These are phyloP conservation scores for Abscondita cerata DNA, from an alignment of 2,888 invertebrate genomes.

Conservation along the genomic window DNA sequence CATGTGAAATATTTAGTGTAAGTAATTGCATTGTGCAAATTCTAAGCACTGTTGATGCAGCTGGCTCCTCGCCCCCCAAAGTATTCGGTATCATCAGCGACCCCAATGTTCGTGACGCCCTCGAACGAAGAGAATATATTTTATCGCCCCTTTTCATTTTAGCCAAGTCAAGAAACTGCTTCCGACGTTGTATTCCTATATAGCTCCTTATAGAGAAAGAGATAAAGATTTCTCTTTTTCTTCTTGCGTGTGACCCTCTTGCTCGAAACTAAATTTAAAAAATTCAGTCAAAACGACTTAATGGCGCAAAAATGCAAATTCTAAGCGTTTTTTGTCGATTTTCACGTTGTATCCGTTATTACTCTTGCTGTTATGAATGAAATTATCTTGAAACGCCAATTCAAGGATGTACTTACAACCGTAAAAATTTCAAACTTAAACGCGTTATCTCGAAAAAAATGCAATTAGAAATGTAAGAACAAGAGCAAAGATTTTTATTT, in stretches of 20 bases:
- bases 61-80: conserved; percentile 40
- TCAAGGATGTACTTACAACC: not conserved
- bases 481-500: too few species aligned
- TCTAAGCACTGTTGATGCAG: conserved; percentile 43
- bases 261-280: conserved; percentile 26
- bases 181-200: conserved; percentile 39
- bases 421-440: too few species aligned
- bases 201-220: conserved; percentile 24
- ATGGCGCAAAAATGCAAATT: conserved; percentile 26
- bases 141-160: conserved; percentile 47
- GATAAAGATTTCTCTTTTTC: conserved; percentile 18
- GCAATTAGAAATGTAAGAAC: too few species aligned
- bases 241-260: conserved; percentile 13
- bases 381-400: not conserved
- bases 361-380: not conserved
- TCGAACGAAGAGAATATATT: conserved; percentile 42
- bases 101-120: conserved; percentile 41
- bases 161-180: conserved; percentile 40
- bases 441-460: too few species aligned
- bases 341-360: not conserved
- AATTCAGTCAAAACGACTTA: conserved; percentile 22
- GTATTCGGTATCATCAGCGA: conserved; percentile 46
- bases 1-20: conserved; percentile 30
- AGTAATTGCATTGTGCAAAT: conserved; percentile 51
- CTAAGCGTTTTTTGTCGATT: not conserved